Percentiles rank a stretch among this genome's conserved stretches.
These are phyloP conservation scores for Arnoldichthys spilopterus DNA, from an alignment of 2,797 vertebrate genomes.

Conservation along the genomic window DNA sequence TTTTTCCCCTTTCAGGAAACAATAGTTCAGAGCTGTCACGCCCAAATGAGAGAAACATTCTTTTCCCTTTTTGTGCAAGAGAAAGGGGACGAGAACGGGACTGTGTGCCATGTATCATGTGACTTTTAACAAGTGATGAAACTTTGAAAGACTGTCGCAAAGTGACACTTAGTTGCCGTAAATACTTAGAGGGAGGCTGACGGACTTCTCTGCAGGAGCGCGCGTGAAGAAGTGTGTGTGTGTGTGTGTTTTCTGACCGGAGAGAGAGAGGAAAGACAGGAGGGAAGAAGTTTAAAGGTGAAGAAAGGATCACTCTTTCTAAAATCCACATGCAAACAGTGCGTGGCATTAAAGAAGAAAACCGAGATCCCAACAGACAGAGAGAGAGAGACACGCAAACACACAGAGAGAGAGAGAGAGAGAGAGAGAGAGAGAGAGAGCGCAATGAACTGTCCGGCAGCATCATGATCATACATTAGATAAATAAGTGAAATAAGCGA, in stretches of 20 bases:
- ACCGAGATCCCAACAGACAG: neutral
- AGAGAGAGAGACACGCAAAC: constrained; percentile 4
- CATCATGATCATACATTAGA: constrained; percentile 49
- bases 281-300: constrained; percentile 2
- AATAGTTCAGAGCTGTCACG: constrained; percentile 58
- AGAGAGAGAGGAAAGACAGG: neutral
- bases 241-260: neutral
- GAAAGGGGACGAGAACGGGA: constrained; percentile 5
- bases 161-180: neutral
- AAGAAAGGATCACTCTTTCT: neutral
- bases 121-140: constrained; percentile 3
- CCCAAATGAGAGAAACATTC: constrained; percentile 27
- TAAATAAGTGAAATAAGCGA: constrained; percentile 44
- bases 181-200: neutral
- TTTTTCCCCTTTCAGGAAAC: constrained; percentile 28
- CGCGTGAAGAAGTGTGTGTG: constrained; percentile 1
- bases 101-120: neutral
- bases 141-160: constrained; percentile 1
- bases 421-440: neutral
- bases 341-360: constrained; percentile 11
- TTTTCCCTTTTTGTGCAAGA: neutral
- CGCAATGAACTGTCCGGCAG: constrained; percentile 33
- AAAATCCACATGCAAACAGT: neutral
- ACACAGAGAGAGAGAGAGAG: neutral
- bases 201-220: neutral